phyloP scores from a whole-genome alignment of 1,140 invertebrate genomes.

The Eubasilissa regina region DNA sequence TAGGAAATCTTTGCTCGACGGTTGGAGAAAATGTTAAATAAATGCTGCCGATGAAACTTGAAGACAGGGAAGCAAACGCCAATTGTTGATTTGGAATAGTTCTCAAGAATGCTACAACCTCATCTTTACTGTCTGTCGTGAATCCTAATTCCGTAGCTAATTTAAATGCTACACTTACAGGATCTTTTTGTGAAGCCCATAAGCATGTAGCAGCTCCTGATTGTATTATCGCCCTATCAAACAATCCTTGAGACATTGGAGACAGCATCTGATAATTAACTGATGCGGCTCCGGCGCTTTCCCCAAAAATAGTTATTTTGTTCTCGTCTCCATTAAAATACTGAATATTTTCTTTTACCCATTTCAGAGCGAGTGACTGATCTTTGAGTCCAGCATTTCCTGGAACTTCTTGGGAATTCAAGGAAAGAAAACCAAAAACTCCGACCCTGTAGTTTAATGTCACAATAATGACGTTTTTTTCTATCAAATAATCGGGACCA shows the following conservation, averaged over 20 bases:
- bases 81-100: slow-evolving; percentile 53
- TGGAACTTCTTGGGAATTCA: no score
- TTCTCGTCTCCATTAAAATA: no score
- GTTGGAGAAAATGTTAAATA: slow-evolving; percentile 20
- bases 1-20: slow-evolving; percentile 48
- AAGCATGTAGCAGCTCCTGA: slow-evolving; percentile 75
- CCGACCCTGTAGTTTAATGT: slow-evolving; percentile 79
- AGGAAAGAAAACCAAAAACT: slow-evolving; percentile 54
- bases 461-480: slow-evolving; percentile 74
- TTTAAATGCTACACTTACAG: slow-evolving; percentile 69
- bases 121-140: slow-evolving; percentile 60
- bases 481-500: slow-evolving; percentile 72
- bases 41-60: slow-evolving; percentile 54
- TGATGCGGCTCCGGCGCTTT: no score
- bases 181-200: slow-evolving; percentile 73
- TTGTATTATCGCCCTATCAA: slow-evolving; percentile 64
- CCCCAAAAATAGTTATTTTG: no score
- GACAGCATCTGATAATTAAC: not conserved
- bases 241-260: slow-evolving; percentile 59
- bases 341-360: no score
- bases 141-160: slow-evolving; percentile 72
- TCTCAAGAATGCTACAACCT: slow-evolving; percentile 62
- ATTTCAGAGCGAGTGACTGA: no score
- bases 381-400: no score
- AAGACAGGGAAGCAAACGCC: slow-evolving; percentile 61